phyloP scores from a whole-genome alignment of 2,797 vertebrate species.

The Hypotaenidia okinawae region DNA sequence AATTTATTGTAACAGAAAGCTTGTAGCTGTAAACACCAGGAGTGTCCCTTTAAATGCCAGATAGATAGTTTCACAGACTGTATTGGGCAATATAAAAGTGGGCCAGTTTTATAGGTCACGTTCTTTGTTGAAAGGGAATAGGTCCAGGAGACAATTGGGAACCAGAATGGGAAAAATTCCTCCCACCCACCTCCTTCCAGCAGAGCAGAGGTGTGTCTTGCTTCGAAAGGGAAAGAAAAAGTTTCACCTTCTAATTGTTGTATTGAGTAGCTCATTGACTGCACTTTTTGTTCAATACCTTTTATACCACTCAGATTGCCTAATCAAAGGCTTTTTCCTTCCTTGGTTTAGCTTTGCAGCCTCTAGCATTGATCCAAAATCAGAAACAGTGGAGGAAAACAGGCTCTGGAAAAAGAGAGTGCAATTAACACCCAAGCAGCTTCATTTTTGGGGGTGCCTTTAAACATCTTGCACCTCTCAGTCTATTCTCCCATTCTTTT shows the following conservation, averaged over 20 bases:
- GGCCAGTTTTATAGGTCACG: conserved; percentile 48
- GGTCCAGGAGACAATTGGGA: conserved; percentile 15
- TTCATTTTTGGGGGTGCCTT: conserved; percentile 72
- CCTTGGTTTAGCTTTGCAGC: conserved; percentile 61
- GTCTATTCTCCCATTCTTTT: conserved; percentile 57
- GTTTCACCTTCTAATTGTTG: conserved; percentile 75
- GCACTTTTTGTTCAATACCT: conserved; percentile 68
- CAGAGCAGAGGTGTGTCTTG: conserved; percentile 45
- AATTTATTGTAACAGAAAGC: conserved; percentile 1
- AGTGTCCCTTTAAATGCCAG: background rate
- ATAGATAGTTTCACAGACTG: background rate
- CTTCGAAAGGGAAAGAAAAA: conserved; percentile 60
- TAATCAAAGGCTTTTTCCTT: conserved; percentile 78
- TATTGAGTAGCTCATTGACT: conserved; percentile 64
- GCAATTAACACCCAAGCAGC: conserved; percentile 74
- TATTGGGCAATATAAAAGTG: conserved; percentile 7
- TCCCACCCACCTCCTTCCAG: conserved; percentile 45
- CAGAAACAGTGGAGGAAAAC: conserved; percentile 58
- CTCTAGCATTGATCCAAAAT: conserved; percentile 74
- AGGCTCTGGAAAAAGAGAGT: conserved; percentile 62
- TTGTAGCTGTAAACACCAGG: background rate
- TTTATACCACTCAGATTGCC: conserved; percentile 73
- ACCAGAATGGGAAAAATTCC: conserved; percentile 24
- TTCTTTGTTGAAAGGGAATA: conserved; percentile 32
- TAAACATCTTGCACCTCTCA: conserved; percentile 57